Evolutionary conservation across 2,113 vertebrate genomes (phyloP).

Genomic region (Myotis lucifugus): DNA sequence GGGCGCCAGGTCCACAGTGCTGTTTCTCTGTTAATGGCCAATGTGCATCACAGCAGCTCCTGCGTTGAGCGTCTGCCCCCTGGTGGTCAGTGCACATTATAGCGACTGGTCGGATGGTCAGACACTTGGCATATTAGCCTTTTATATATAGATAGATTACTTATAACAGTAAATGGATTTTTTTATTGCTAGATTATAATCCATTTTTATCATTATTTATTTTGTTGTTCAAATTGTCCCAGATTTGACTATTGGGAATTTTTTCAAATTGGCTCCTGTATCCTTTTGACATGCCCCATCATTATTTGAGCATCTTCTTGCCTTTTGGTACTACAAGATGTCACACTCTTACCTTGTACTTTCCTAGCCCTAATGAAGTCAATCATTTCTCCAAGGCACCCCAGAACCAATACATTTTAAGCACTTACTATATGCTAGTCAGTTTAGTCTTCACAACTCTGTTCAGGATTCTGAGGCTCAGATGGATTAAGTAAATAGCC

Average conservation of each 20-base stretch:
- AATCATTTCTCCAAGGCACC: neutral
- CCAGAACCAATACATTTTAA: neutral
- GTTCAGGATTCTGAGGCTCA: neutral
- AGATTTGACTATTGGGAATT: neutral
- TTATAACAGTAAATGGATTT: neutral
- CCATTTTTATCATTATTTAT: neutral
- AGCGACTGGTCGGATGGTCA: too few relatives aligned
- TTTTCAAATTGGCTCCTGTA: neutral
- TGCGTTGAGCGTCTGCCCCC: too few relatives aligned
- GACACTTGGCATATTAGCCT: too few relatives aligned
- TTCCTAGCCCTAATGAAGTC: neutral
- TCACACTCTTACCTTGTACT: neutral
- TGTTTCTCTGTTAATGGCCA: too few relatives aligned
- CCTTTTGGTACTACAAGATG: neutral
- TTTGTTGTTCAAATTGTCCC: neutral
- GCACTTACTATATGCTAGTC: neutral
- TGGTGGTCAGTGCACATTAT: too few relatives aligned
- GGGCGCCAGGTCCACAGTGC: too few relatives aligned
- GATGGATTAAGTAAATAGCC: neutral
- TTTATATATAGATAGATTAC: neutral
- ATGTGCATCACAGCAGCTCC: too few relatives aligned
- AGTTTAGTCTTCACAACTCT: slow-evolving; percentile 6
- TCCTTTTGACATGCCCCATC: neutral
- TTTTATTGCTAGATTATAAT: slow-evolving; percentile 26
- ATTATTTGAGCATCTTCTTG: neutral